phyloP scores from a whole-genome alignment of 2,888 invertebrate species.

The Drosophila hamatofila region DNA sequence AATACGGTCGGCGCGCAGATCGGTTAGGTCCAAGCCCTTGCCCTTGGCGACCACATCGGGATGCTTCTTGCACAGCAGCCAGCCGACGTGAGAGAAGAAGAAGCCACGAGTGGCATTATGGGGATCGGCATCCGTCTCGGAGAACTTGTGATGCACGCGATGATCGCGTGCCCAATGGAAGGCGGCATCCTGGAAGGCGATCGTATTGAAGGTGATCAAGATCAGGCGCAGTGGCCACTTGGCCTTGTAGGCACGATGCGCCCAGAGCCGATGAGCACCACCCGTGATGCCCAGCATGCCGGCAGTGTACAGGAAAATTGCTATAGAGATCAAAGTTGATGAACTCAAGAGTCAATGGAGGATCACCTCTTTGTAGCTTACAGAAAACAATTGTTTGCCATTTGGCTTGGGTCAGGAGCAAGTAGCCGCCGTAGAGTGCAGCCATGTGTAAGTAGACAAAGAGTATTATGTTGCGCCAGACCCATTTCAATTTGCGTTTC shows the following conservation, averaged over 20 bases:
- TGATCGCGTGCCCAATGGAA: constrained; percentile 92
- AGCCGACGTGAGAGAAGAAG: constrained; percentile 98
- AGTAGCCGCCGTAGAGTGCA: constrained; percentile 91
- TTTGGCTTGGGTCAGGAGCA: constrained; percentile 90
- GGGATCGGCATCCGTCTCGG: constrained; percentile 96
- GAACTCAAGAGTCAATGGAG: accelerated
- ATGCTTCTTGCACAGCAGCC: constrained; percentile 96
- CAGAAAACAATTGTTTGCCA: constrained; percentile 90
- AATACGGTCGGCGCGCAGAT: constrained; percentile 92
- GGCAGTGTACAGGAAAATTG: constrained; percentile 89
- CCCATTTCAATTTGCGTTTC: constrained; percentile 87
- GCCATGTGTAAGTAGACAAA: constrained; percentile 91
- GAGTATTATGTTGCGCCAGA: constrained; percentile 93
- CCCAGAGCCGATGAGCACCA: constrained; percentile 97
- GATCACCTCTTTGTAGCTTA: constrained; percentile 85
- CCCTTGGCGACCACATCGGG: constrained; percentile 95
- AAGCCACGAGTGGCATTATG: constrained; percentile 97
- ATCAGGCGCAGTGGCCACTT: constrained; percentile 93
- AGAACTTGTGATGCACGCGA: constrained; percentile 95
- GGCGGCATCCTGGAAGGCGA: constrained; percentile 94
- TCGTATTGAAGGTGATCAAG: constrained; percentile 92
- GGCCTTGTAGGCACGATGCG: constrained; percentile 98
- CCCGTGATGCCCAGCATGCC: constrained; percentile 97
- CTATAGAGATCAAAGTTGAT: constrained; percentile 86
- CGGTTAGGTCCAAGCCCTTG: constrained; percentile 93